Conservation (phyloP, 2,797 vertebrate genomes). For the Limnodromus scolopaceus region DNA sequence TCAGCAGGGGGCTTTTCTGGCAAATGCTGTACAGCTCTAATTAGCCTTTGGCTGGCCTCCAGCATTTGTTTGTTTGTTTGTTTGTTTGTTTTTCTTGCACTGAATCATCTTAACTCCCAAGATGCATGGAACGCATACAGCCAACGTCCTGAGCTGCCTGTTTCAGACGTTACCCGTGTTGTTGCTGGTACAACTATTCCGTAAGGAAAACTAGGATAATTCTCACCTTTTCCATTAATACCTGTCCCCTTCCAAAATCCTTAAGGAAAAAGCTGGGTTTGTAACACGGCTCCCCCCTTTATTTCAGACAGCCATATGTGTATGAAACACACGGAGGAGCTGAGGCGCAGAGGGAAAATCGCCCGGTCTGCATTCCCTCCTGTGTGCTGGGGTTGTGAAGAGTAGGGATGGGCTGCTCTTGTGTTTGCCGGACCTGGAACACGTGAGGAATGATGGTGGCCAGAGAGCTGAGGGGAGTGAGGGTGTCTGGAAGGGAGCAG, state of each 20-base stretch:
- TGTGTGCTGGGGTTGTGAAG: fast-evolving
- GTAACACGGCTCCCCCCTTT: not conserved
- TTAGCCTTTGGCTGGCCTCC: slow-evolving; percentile 31
- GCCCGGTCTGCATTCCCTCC: not conserved
- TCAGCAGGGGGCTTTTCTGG: slow-evolving; percentile 28
- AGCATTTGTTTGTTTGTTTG: slow-evolving; percentile 7
- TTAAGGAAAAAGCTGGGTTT: not conserved
- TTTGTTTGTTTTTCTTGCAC: slow-evolving; percentile 41
- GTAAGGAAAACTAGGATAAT: not conserved
- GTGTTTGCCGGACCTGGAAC: not conserved
- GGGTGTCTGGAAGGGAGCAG: not conserved
- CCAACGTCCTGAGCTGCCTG: not conserved
- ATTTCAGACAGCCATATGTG: fast-evolving
- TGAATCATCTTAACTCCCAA: not conserved
- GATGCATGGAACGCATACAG: not conserved
- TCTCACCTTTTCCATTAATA: not conserved
- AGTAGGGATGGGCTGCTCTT: not conserved
- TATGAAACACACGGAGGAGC: not conserved
- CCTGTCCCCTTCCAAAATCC: not conserved
- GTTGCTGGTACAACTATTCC: not conserved
- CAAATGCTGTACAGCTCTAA: slow-evolving; percentile 3
- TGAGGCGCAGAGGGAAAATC: not conserved
- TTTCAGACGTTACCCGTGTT: fast-evolving
- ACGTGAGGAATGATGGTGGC: not conserved
- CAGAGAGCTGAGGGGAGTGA: not conserved